A percentile compares a stretch with the other conserved stretches of the same genome.
These are phyloP conservation scores for Proterorhinus semilunaris DNA, from an alignment of 2,113 vertebrate genomes.

Conservation along the genomic window DNA sequence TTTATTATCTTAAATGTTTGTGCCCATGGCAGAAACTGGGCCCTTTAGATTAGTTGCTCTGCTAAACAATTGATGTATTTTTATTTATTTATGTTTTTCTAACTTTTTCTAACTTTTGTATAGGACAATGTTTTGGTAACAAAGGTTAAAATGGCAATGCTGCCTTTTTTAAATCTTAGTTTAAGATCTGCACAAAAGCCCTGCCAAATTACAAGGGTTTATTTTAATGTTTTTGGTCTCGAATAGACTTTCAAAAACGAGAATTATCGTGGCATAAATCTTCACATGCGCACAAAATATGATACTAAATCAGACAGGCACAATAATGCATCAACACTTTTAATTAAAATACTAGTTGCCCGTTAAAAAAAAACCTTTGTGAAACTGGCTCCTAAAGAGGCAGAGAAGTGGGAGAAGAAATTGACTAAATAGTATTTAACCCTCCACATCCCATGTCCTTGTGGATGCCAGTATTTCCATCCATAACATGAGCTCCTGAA, in stretches of 20 bases:
- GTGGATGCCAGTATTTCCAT: constrained; percentile 31
- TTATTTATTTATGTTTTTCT: constrained; percentile 1
- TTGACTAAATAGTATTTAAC: constrained; percentile 33
- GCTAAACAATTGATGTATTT: neutral
- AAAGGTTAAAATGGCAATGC: neutral
- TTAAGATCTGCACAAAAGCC: neutral
- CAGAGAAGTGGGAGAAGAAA: constrained; percentile 16
- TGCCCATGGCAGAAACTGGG: neutral
- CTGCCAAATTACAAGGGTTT: neutral
- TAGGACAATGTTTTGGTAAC: neutral
- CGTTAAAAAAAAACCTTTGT: neutral
- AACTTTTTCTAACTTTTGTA: neutral
- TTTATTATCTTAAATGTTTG: neutral
- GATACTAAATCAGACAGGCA: too few species aligned
- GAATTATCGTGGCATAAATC: too few species aligned
- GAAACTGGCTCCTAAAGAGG: constrained; percentile 10
- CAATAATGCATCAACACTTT: neutral
- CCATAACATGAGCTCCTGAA: constrained; percentile 40
- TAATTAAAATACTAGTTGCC: neutral
- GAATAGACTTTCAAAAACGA: too few species aligned
- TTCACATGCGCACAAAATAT: too few species aligned
- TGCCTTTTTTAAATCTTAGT: neutral
- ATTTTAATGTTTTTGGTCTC: too few species aligned
- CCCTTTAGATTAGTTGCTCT: neutral
- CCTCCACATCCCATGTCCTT: constrained; percentile 20